Evolutionary conservation across 2,797 vertebrate species (phyloP), one percentile per base, ranked within the genome.

Genomic region (Alosa sapidissima): DNA sequence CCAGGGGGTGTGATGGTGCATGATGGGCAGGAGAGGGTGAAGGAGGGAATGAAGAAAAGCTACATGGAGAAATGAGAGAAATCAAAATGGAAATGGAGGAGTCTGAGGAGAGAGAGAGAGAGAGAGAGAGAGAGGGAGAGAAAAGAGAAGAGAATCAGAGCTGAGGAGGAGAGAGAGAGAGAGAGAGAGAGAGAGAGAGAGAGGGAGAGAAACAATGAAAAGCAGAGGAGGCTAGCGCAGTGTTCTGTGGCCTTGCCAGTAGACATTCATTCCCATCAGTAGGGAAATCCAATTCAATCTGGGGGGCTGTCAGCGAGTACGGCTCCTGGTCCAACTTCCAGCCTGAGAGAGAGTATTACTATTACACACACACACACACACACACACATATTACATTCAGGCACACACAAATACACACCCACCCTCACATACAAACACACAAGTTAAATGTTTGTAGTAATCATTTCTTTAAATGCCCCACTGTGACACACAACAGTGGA

Each of bases 401-500:
- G n/a, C 24, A 28, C 65, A 72, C 65, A 62, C 45, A 58, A n/a
- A 82, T 45, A 28, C 49, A 78, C 48, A 8, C n/a, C 21, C 58
- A 72, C 28, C 60, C 11, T 68, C 28, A 21, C 36, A 75, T 45
- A 21, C 68, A 45, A 75, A 19, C 68, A 75, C 68, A 75, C 68
- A 45, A 45, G 68, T 33, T 72, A 28, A 45, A 75, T 45, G 68
- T 45, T 45, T 11, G 36, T 36, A 45, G 68, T 95, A 95, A 95
- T 95, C 94, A 94, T 92, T 91, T 92, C 93, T 95, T 93, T 91
- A 94, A 94, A 95, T 95, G 94, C 93, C 91, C 91, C 88, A 85
- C 87, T 92, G 92, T 92, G 81, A 91, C 89, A 87, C 89, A 84
- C 52, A 58, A 84, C 62, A 51, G 54, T 87, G 85, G 83, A 81